Base-by-base conservation (phyloP, 2,888 invertebrate species). In the Andrena fulva region DNA sequence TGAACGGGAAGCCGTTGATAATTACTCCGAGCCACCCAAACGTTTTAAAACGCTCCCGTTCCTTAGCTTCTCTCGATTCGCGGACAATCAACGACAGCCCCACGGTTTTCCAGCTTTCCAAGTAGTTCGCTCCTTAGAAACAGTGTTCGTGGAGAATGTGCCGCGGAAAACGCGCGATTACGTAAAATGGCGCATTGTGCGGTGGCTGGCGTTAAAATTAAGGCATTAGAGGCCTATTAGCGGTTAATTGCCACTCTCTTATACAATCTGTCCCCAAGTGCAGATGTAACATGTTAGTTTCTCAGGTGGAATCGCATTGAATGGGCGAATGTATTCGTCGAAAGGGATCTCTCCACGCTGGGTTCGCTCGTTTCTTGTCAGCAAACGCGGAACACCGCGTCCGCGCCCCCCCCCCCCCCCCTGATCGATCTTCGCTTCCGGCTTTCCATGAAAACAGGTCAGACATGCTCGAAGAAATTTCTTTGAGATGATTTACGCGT, bases 371-470 rank as follows among this genome's bases (percentile, higher is more conserved):
- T 60, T 71, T 54, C 62, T 79, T 62, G 68, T 66, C 76, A 82
- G 77, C 68, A 31, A 35, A 82, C 60, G 77, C 76, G 77, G 80
- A 84, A 84, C 77, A 54, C 50, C 33, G 63, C 27, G 72, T 52
- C 52, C 50, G 78, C 24, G 50, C 27, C 0, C n/a, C 10, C 8
- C 54, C n/a, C 8, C 3, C 12, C 20, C 20, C 20, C 20, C 20
- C 20, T 62, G 69, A 76, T 85, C 71, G 77, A 82, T 85, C 79
- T 67, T 54, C 52, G 52, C 80, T 84, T 87, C 87, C 87, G 86
- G 87, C 86, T 87, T 87, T 87, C 87, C 75, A 84, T 81, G 72
- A 50, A 84, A 87, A 87, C 86, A 77, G 84, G 84, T 86, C 87
- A 73, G 77, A 59, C 69, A 56, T 59, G 78, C 72, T 72, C 54